Conservation (phyloP, 2,888 invertebrate species). For the Lasioglossum calceatum region DNA sequence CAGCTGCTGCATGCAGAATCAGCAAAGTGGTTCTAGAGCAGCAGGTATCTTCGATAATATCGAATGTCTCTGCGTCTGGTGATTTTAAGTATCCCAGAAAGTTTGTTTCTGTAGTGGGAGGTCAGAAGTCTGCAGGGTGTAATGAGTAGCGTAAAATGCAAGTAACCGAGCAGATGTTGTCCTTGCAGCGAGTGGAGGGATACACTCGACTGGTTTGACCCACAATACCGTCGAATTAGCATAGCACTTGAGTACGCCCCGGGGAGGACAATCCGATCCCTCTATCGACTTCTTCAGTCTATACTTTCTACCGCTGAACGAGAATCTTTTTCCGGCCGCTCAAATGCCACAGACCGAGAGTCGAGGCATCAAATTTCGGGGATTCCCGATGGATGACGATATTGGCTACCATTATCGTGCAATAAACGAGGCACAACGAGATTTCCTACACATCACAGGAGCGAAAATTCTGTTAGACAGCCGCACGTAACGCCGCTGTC, state of each 20-base stretch:
- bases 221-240: slow-evolving; percentile 5
- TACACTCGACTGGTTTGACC: neutral
- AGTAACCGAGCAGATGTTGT: slow-evolving; percentile 7
- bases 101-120: neutral
- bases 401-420: neutral
- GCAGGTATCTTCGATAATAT: neutral
- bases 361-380: neutral
- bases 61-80: neutral
- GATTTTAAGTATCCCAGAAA: neutral
- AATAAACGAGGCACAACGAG: neutral
- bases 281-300: neutral
- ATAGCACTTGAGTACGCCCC: slow-evolving; percentile 1
- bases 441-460: neutral
- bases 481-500: neutral
- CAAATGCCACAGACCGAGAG: neutral
- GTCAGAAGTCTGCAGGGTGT: neutral
- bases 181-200: slow-evolving; percentile 2
- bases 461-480: neutral
- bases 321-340: neutral
- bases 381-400: neutral
- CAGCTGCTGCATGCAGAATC: neutral
- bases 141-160: neutral
- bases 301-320: neutral
- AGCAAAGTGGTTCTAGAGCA: neutral
- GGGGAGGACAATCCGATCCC: neutral